Evolutionary conservation across 2,113 vertebrate species (phyloP).

Genomic region (Australoheros scitulus): DNA sequence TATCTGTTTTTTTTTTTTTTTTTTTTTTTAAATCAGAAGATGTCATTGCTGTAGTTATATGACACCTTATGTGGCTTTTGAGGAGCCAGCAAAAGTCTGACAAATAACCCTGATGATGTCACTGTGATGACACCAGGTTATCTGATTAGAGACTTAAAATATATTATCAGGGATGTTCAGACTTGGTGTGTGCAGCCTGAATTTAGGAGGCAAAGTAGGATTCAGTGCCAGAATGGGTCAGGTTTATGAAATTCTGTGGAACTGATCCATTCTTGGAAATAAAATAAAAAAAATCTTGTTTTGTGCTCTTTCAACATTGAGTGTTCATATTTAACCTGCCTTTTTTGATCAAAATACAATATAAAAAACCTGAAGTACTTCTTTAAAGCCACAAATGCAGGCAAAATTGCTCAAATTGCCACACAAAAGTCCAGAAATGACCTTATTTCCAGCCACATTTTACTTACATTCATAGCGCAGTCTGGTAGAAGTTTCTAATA

Average conservation of each 20-base stretch:
- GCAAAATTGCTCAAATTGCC: conserved; percentile 1
- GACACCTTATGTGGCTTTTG: neutral
- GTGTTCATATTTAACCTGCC: neutral
- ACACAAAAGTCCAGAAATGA: neutral
- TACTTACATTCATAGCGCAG: neutral
- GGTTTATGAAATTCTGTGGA: neutral
- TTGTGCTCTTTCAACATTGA: neutral
- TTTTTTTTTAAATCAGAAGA: neutral
- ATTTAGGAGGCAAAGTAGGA: neutral
- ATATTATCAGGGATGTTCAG: neutral
- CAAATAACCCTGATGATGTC: conserved; percentile 31
- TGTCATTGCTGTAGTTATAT: neutral
- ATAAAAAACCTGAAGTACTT: neutral
- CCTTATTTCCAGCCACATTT: neutral
- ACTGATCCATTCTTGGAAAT: neutral
- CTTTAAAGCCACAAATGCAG: neutral
- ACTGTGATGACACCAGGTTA: conserved; percentile 14
- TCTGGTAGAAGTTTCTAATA: neutral
- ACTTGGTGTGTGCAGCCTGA: neutral
- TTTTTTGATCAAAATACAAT: neutral
- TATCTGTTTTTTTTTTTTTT: no score
- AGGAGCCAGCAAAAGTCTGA: neutral
- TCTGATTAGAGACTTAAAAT: neutral
- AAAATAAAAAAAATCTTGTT: neutral
- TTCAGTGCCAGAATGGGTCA: neutral